Conservation (phyloP, 1,140 invertebrate species). For the Phymorhynchus buccinoides region DNA sequence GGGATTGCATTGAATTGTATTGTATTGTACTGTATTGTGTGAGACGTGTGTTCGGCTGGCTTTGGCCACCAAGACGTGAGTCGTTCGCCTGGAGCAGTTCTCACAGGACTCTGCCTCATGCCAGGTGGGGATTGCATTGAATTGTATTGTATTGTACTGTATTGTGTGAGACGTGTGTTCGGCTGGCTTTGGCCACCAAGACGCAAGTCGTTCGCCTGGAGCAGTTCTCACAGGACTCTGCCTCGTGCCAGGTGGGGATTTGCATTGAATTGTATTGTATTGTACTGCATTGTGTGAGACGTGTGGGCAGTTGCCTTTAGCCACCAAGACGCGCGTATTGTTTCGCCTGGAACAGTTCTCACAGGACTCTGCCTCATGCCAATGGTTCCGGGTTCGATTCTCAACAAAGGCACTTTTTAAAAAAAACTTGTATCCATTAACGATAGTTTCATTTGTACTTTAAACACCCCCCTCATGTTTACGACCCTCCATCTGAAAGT, state of each 20-base stretch:
- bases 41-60: slow-evolving; percentile 62
- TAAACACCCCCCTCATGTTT: no score
- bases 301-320: slow-evolving; percentile 65
- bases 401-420: no score
- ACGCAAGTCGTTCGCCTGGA: slow-evolving; percentile 60
- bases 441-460: no score
- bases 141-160: not conserved
- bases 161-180: not conserved
- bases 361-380: no score
- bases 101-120: not conserved
- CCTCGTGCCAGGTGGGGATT: not conserved
- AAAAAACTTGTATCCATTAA: no score
- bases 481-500: no score
- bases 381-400: no score
- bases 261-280: not conserved
- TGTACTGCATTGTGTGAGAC: slow-evolving; percentile 52
- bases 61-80: slow-evolving; percentile 60
- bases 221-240: not conserved
- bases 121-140: not conserved
- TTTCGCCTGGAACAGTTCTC: no score
- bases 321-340: slow-evolving; percentile 58
- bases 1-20: not conserved
- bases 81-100: slow-evolving; percentile 56
- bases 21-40: slow-evolving; percentile 46
- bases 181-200: slow-evolving; percentile 6